Conservation (phyloP, 2,888 invertebrate species). For the Brachypterus glaber region DNA sequence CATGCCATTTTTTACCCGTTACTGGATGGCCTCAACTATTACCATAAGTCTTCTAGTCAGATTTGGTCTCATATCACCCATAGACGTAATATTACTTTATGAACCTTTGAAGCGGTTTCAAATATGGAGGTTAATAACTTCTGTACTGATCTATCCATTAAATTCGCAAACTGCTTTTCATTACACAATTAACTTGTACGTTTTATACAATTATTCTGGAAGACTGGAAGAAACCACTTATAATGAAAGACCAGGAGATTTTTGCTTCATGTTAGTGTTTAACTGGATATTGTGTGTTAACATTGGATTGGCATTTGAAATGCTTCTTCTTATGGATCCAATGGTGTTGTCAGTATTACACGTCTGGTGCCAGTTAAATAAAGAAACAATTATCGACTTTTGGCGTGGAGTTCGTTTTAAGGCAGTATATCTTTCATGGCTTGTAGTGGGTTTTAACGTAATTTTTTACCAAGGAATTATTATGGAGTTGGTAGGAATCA, state of each 20-base stretch:
- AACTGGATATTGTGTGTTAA: constrained; percentile 79
- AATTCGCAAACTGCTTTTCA: constrained; percentile 87
- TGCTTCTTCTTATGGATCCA: constrained; percentile 85
- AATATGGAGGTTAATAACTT: constrained; percentile 91
- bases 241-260: constrained; percentile 89
- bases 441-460: constrained; percentile 78
- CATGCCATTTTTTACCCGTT: constrained; percentile 86
- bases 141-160: constrained; percentile 89
- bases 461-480: constrained; percentile 79
- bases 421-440: constrained; percentile 98
- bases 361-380: constrained; percentile 97
- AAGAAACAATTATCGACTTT: constrained; percentile 87
- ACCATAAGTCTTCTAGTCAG: constrained; percentile 75
- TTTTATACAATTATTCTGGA: constrained; percentile 90
- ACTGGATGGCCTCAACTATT: constrained; percentile 86
- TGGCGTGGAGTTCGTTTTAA: constrained; percentile 99
- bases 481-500: constrained; percentile 86
- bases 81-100: constrained; percentile 63
- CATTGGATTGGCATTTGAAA: constrained; percentile 65
- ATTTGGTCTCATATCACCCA: constrained; percentile 68
- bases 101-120: constrained; percentile 66
- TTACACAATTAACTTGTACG: constrained; percentile 94
- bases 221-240: constrained; percentile 74
- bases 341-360: constrained; percentile 95
- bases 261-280: constrained; percentile 82